These are phyloP conservation scores for Cossypha niveicapilla DNA, from an alignment of 2,797 vertebrate genomes.

Conservation along the genomic window DNA sequence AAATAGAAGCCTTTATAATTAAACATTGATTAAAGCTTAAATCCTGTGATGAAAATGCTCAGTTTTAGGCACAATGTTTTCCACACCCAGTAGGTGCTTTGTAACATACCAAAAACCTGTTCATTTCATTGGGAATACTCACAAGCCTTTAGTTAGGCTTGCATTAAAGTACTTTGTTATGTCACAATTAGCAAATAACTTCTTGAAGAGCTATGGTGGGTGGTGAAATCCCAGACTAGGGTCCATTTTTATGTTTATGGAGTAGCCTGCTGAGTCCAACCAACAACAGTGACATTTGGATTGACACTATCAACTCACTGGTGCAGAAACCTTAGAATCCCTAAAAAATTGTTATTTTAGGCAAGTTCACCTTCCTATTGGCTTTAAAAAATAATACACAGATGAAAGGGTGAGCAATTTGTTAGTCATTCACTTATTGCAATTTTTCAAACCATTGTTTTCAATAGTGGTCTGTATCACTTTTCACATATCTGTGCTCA, in stretches of 20 bases:
- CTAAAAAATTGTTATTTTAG: not conserved
- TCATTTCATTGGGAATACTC: not conserved
- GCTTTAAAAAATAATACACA: not conserved
- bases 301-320: not conserved
- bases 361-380: not conserved
- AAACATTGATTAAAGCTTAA: not conserved
- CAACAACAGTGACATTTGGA: not conserved
- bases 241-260: not conserved
- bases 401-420: not conserved
- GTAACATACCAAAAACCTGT: not conserved
- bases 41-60: not conserved
- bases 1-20: not conserved
- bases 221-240: not conserved
- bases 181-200: fast-evolving
- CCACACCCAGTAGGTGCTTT: not conserved
- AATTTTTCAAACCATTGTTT: not conserved
- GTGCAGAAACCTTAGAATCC: not conserved
- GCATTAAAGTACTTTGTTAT: not conserved
- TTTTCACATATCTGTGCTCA: not conserved
- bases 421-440: not conserved
- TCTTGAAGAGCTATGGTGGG: not conserved
- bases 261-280: not conserved
- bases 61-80: not conserved
- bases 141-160: not conserved
- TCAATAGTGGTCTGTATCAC: not conserved